These are phyloP conservation scores for Philereme vetulata DNA, from an alignment of 2,888 invertebrate species.

Conservation along the genomic window DNA sequence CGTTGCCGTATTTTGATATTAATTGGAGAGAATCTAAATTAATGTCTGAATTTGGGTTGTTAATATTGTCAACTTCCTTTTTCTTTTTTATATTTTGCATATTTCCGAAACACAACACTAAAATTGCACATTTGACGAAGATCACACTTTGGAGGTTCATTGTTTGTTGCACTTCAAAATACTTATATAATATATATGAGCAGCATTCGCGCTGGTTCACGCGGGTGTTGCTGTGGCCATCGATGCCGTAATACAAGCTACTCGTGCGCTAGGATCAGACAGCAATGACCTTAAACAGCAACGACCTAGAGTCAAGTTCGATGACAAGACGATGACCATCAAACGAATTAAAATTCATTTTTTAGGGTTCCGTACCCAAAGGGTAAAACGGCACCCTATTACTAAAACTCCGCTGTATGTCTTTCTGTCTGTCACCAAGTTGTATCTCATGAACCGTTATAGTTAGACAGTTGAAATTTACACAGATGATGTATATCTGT, in stretches of 20 bases:
- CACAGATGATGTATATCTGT: too few species aligned
- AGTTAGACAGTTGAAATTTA: too few species aligned
- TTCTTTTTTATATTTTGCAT: constrained; percentile 35
- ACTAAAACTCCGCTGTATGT: too few species aligned
- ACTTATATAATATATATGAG: constrained; percentile 44
- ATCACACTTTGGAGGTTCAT: constrained; percentile 48
- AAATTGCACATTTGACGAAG: constrained; percentile 43
- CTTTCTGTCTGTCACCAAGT: too few species aligned
- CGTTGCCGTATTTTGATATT: constrained; percentile 60
- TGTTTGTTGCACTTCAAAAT: constrained; percentile 43
- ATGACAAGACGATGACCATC: constrained; percentile 9
- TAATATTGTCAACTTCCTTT: constrained; percentile 35
- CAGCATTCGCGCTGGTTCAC: constrained; percentile 36
- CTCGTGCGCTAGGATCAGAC: constrained; percentile 36
- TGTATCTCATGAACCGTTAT: too few species aligned
- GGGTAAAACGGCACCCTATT: too few species aligned
- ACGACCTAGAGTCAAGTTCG: constrained; percentile 40
- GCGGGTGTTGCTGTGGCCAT: constrained; percentile 46
- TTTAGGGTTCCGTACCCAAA: too few species aligned
- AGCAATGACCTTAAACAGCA: constrained; percentile 43
- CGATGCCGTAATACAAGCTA: constrained; percentile 51
- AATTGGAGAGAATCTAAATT: constrained; percentile 64
- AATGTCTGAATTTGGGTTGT: constrained; percentile 53
- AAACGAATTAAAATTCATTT: background rate
- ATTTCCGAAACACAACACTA: constrained; percentile 47